Evolutionary conservation across 2,888 invertebrate genomes (phyloP), one percentile per base, ranked within the genome.

Genomic region (Operophtera brumata): DNA sequence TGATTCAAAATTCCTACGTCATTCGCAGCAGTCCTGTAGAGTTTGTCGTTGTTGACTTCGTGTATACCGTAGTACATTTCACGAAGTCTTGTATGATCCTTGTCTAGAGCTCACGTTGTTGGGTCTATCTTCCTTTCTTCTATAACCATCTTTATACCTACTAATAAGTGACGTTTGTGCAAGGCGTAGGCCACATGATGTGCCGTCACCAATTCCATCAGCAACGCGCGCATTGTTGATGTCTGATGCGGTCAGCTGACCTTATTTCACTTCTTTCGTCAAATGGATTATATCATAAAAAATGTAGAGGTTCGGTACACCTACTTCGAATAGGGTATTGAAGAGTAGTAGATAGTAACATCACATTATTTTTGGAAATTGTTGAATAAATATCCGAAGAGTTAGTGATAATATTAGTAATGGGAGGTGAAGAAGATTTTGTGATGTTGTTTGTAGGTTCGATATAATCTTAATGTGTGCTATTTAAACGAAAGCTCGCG

Each of bases 301-400:
- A 52, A 41, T 32, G 25, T 8, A 46, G 28, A 30, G 11, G 7
- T 47, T 47, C 26, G 36, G 9, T 47, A 47, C 14, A 37, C 35
- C 37, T 44, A 34, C n/a, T 44, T 39, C 39, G n/a, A 25, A 34
- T 52, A 47, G 35, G 36, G 36, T 46, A 47, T 41, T 44, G 44
- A 40, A 47, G 35, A 41, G 36, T 46, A 47, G 47, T 44, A 44
- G 44, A 50, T 55, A 42, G 44, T 47, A 45, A 56, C 51, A 46
- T 46, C 45, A 43, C 44, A 49, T 43, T 60, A 62, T 61, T 64
- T 62, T 62, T 64, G 49, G 56, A 59, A 56, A 59, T 52, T 61
- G 39, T 59, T 61, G 14, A 54, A 58, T 36, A 53, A 49, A 49
- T 49, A 55, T 55, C 46, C 47, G 51, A 49, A 54, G 48, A 13